Conservation (phyloP, 1,140 invertebrate species). For the Drosophila ironensis region DNA sequence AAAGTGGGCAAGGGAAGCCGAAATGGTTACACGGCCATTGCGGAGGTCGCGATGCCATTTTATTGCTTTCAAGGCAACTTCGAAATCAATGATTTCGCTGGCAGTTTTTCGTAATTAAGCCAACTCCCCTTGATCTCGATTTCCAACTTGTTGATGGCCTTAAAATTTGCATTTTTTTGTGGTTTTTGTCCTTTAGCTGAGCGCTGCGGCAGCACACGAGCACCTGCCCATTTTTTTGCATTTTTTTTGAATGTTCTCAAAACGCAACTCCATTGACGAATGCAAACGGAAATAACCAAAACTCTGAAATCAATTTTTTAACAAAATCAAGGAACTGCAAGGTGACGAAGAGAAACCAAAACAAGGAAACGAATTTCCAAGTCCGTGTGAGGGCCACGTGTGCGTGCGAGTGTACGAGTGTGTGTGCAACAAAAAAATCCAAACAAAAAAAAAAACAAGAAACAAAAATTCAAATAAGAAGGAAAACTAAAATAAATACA, state of each 20-base stretch:
- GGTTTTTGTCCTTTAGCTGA: neutral
- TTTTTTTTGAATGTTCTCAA: constrained; percentile 24
- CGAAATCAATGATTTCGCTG: constrained; percentile 12
- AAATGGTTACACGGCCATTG: constrained; percentile 78
- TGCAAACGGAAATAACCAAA: neutral
- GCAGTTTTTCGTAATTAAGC: constrained; percentile 29
- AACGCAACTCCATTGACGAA: too few species aligned
- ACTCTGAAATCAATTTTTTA: neutral
- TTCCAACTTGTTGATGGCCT: constrained; percentile 33
- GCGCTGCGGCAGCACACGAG: neutral
- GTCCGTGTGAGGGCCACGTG: constrained; percentile 11
- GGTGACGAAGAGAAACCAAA: constrained; percentile 16
- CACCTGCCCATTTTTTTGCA: constrained; percentile 19
- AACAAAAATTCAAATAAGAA: neutral
- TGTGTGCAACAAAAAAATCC: constrained; percentile 4
- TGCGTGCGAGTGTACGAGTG: neutral
- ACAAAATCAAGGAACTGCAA: too few species aligned
- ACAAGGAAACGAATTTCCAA: constrained; percentile 34
- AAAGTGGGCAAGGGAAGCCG: constrained; percentile 24
- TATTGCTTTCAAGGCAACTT: constrained; percentile 1
- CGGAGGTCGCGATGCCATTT: constrained; percentile 57
- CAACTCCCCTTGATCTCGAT: too few species aligned
- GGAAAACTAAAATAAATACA: neutral
- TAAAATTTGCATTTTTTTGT: neutral
- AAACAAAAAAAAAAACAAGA: neutral